Evolutionary conservation across 2,888 invertebrate species (phyloP), one percentile per base, ranked within the genome.

Genomic region (Acanthosepion pharaonis): DNA sequence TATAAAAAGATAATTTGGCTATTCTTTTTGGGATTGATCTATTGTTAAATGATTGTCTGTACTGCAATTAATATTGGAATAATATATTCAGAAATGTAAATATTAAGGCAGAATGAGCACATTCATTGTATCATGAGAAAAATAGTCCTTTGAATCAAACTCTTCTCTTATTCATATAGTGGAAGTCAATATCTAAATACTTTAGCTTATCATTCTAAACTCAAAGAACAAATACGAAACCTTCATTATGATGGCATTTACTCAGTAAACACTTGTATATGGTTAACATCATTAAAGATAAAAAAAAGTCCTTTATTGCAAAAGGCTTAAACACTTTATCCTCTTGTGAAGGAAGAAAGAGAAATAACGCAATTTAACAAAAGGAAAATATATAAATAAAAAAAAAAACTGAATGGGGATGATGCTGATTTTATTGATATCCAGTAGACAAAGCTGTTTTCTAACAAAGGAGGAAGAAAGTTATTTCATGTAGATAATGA

Each of bases 21-120:
- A 8, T 78, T 78, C 78, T n/a, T n/a, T 78, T 78, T 78, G 78
- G 28, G n/a, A n/a, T 78, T 78, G 28, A 78, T 78, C 78, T n/a
- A 78, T n/a, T 78, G 78, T n/a, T 78, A n/a, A 78, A 78, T 64
- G 23, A 64, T 64, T 78, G 78, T 78, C 78, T 78, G 78, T n/a
- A 9, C n/a, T 28, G 78, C 78, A 78, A 78, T 78, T 78, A 78
- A 64, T 25, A 78, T n/a, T 78, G 28, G 6, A n/a, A 78, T n/a
- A 9, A 78, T 78, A n/a, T n/a, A 28, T 8, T n/a, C 25, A 0
- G n/a, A 28, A 78, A 78, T 78, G n/a, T 78, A 28, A 78, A 55
- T 55, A 55, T 55, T 55, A 55, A 20, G 18, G 55, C 18, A 5
- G 18, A 78, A 78, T n/a, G n/a, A n/a, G 0, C n/a, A n/a, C 20